Base-by-base conservation (phyloP, 2,888 invertebrate genomes). In the Drosophila lutescens region DNA sequence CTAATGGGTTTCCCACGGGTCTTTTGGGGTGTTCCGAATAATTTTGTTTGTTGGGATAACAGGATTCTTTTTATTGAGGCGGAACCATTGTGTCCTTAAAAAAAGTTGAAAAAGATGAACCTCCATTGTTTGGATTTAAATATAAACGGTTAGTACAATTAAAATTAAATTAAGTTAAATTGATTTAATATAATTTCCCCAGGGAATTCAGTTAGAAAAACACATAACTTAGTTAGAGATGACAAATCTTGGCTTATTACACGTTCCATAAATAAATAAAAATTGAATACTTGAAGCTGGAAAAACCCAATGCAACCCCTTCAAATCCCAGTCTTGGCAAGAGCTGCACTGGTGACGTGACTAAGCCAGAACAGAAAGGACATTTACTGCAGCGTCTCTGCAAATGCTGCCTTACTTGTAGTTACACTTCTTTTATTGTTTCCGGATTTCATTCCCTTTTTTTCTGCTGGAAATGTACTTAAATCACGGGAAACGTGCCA, bases 401-500 rank as follows among this genome's bases (percentile, higher is more conserved):
- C 40, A 54, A 65, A 40, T 40, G 67, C 23, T 65, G n/a, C 40
- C 30, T 34, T 65, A 40, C 70, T 59, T 46, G 68, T 55, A 47
- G 46, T 65, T 55, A 51, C 50, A 68, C 34, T 58, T 56, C 59
- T 34, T 59, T 58, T 70, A 46, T 70, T 70, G 59, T 68, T 68
- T 44, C 70, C 46, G 15, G 66, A 65, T 66, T 54, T 65, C 23
- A 13, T 10, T 47, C 34, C 12, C 5, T 13, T 36, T 15, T 5
- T 9, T 38, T 46, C 15, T 41, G 13, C 49, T 34, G 57, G 49
- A 12, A 57, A 67, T 51, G 57, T 57, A 67, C 68, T 69, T 69
- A 68, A 69, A 69, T 68, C 68, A 68, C 68, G 46, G 46, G 12
- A 40, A 66, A 66, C 66, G 66, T 66, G 66, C 66, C 67, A 26